phyloP scores from a whole-genome alignment of 2,888 invertebrate genomes.

The Athripsodes cinereus region DNA sequence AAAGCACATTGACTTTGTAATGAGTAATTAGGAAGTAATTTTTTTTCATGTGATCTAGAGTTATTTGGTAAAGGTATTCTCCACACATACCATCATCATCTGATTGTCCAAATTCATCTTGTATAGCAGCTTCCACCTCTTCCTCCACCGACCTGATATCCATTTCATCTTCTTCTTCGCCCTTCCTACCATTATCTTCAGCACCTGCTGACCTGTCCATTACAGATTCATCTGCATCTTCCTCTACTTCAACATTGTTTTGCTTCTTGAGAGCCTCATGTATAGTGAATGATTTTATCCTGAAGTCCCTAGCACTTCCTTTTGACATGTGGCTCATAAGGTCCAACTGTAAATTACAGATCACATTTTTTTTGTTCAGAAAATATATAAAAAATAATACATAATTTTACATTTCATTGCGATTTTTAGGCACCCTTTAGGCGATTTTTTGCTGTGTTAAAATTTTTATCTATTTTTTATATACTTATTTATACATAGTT shows the following conservation, averaged over 20 bases:
- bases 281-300: slow-evolving; percentile 20
- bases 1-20: too few relatives aligned
- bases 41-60: too few relatives aligned
- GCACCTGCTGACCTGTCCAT: too few relatives aligned
- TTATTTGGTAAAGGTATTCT: too few relatives aligned
- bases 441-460: too few relatives aligned
- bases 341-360: slow-evolving; percentile 18
- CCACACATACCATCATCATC: slow-evolving; percentile 2
- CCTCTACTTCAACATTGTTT: background rate
- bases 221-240: background rate
- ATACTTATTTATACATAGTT: too few relatives aligned
- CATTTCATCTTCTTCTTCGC: background rate
- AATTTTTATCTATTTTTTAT: too few relatives aligned
- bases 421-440: too few relatives aligned
- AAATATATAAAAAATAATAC: too few relatives aligned
- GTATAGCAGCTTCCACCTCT: slow-evolving; percentile 9
- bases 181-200: slow-evolving; percentile 1
- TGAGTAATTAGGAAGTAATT: too few relatives aligned
- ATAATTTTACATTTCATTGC: too few relatives aligned
- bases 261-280: slow-evolving; percentile 16
- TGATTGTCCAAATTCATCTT: slow-evolving; percentile 5
- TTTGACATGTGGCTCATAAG: slow-evolving; percentile 18
- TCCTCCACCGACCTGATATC: background rate
- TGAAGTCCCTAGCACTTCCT: slow-evolving; percentile 24
- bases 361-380: too few relatives aligned